Evolutionary conservation across 2,113 vertebrate species (phyloP).

Genomic region (Albula goreensis): DNA sequence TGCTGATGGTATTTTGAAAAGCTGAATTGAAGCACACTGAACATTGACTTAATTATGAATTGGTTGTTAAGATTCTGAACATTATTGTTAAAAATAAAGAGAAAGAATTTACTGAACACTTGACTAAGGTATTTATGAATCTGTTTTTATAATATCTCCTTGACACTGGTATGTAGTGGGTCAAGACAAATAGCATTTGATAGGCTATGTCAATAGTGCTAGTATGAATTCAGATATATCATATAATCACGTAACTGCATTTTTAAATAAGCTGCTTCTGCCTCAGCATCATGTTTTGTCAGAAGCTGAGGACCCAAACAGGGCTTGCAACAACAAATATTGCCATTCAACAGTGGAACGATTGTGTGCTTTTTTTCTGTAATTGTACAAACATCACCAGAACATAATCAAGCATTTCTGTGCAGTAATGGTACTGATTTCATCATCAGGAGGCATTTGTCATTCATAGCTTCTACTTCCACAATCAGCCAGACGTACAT

Average conservation of each 20-base stretch:
- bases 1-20: neutral
- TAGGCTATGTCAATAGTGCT: neutral
- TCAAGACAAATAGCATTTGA: neutral
- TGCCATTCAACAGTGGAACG: neutral
- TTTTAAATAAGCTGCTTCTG: neutral
- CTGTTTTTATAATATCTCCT: neutral
- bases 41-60: neutral
- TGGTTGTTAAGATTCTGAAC: neutral
- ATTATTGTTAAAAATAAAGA: neutral
- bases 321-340: neutral
- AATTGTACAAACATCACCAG: conserved; percentile 13
- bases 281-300: neutral
- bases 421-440: neutral
- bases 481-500: neutral
- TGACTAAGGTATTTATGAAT: neutral
- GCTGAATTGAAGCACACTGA: neutral
- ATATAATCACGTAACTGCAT: neutral
- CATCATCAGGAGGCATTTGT: neutral
- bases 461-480: neutral
- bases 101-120: neutral
- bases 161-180: neutral
- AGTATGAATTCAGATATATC: neutral
- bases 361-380: conserved; percentile 6
- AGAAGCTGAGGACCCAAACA: neutral
- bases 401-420: conserved; percentile 5